Percentiles rank a stretch among this genome's conserved stretches.
These are phyloP conservation scores for Lamellibrachia satsuma DNA, from an alignment of 2,888 invertebrate genomes.

Conservation along the genomic window DNA sequence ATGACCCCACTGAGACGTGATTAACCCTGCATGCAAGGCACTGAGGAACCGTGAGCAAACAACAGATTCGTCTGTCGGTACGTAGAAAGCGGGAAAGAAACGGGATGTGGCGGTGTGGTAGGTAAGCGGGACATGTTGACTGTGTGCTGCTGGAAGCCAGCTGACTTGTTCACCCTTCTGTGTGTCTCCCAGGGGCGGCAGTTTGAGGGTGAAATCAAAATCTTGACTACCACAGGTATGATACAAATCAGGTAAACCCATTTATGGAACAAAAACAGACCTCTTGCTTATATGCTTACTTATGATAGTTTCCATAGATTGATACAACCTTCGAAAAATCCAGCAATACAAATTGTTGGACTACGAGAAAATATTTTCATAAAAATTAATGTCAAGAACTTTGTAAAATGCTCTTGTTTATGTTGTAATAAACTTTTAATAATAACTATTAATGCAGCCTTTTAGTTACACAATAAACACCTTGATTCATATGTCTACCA, in stretches of 20 bases:
- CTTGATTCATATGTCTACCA: neutral
- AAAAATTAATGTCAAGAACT: neutral
- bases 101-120: neutral
- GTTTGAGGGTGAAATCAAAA: neutral
- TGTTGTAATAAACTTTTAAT: neutral
- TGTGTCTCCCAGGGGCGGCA: neutral
- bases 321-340: neutral
- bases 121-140: neutral
- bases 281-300: too few species aligned
- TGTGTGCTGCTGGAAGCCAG: neutral
- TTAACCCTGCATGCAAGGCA: slow-evolving; percentile 5
- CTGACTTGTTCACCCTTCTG: neutral
- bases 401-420: neutral
- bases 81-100: neutral
- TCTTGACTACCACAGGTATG: too few species aligned
- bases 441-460: neutral
- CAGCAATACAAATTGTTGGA: neutral
- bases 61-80: neutral
- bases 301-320: neutral
- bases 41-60: neutral
- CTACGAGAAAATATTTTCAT: too few species aligned
- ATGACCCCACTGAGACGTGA: neutral
- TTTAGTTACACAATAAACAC: neutral
- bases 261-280: neutral
- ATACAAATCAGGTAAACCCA: too few species aligned